Percentiles rank a stretch among this genome's conserved stretches.
phyloP scores from a whole-genome alignment of 2,113 vertebrate genomes.

The Chamaea fasciata region DNA sequence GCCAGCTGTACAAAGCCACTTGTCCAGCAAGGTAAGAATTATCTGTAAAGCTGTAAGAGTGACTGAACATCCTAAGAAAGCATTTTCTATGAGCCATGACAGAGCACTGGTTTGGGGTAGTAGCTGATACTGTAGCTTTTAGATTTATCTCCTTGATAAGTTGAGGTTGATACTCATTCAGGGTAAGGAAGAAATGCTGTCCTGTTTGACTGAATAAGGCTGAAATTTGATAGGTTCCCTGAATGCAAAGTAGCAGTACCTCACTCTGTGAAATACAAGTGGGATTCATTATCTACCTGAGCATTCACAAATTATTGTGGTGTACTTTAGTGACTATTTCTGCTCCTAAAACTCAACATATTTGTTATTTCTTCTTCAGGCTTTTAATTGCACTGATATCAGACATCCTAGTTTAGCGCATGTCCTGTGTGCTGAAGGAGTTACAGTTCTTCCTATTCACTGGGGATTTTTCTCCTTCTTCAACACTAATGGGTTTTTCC shows the following conservation, averaged over 20 bases:
- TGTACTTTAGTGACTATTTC: neutral
- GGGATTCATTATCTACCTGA: neutral
- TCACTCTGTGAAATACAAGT: neutral
- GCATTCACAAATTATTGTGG: neutral
- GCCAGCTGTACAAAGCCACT: slow-evolving; percentile 78
- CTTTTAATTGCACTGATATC: neutral
- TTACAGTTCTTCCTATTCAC: neutral
- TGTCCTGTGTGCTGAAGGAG: neutral
- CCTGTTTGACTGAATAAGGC: neutral
- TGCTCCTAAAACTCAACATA: neutral
- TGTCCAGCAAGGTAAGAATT: slow-evolving; percentile 78
- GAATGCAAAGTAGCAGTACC: neutral
- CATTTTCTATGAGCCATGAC: neutral
- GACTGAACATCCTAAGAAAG: neutral
- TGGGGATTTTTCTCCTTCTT: neutral
- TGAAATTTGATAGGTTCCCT: neutral
- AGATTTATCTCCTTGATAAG: neutral
- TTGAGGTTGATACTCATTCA: neutral
- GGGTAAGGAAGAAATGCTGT: neutral
- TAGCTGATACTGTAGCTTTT: neutral
- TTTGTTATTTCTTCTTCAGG: neutral
- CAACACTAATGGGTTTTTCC: neutral
- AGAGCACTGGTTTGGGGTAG: neutral
- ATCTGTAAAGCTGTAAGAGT: neutral
- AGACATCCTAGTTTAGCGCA: neutral